These are phyloP conservation scores for Australoheros scitulus DNA, from an alignment of 2,113 vertebrate species.

Conservation along the genomic window DNA sequence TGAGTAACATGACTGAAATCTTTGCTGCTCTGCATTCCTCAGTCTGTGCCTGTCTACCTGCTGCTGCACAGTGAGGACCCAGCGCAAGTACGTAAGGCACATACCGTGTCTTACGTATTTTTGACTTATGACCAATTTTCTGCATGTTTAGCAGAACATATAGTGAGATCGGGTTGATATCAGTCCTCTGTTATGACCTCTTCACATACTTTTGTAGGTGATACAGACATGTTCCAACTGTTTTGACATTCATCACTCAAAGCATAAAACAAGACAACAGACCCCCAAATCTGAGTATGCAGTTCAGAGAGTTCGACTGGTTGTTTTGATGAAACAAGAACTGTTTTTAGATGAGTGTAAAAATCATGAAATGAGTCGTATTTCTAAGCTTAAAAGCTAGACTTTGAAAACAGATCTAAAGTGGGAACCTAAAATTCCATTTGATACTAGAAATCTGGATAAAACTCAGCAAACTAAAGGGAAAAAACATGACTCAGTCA, in stretches of 20 bases:
- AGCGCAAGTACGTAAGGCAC: not conserved
- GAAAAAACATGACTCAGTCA: not conserved
- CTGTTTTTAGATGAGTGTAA: not conserved
- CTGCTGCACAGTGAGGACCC: not conserved
- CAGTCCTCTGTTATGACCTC: not conserved
- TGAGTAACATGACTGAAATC: conserved; percentile 48
- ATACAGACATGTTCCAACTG: not conserved
- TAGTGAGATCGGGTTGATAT: not conserved
- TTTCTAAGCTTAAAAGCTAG: not conserved
- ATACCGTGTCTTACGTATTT: not conserved
- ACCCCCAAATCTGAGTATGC: not conserved
- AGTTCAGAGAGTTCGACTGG: not conserved
- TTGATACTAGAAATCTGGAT: not conserved
- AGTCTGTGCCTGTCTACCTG: conserved; percentile 3
- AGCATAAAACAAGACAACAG: not conserved
- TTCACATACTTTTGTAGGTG: conserved; percentile 15
- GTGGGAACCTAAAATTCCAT: not conserved
- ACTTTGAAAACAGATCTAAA: not conserved
- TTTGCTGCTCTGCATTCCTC: conserved; percentile 53
- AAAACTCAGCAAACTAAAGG: conserved; percentile 7
- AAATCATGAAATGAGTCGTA: not conserved
- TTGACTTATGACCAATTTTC: not conserved
- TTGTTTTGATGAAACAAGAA: not conserved
- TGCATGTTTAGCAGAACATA: not conserved
- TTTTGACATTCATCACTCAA: not conserved